Conservation (phyloP, 2,797 vertebrate genomes). For the Chelonia mydas region DNA sequence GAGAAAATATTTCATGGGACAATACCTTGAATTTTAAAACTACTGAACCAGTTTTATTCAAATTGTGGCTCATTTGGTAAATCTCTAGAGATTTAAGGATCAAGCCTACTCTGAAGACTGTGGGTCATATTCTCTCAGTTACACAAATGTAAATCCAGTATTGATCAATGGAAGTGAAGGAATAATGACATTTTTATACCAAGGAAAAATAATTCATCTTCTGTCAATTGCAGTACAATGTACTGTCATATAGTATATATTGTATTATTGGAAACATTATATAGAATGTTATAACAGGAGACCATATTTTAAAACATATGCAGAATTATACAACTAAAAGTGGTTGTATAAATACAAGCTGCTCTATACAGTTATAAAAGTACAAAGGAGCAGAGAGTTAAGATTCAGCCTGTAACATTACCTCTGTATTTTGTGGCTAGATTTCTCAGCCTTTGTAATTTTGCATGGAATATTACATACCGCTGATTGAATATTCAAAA, state of each 20-base stretch:
- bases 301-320: not conserved
- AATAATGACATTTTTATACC: not conserved
- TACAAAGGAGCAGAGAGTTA: not conserved
- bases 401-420: not conserved
- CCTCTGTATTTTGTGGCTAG: too few species aligned
- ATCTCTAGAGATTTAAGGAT: not conserved
- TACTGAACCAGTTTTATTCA: rapidly evolving
- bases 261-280: not conserved
- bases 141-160: not conserved
- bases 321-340: not conserved
- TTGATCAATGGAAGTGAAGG: not conserved
- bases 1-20: not conserved
- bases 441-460: not conserved
- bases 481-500: not conserved
- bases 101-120: not conserved
- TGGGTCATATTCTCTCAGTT: not conserved
- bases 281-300: not conserved
- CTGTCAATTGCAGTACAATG: not conserved
- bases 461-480: not conserved
- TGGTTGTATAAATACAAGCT: not conserved
- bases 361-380: not conserved
- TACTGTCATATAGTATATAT: not conserved
- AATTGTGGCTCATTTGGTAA: not conserved
- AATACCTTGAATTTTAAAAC: not conserved
- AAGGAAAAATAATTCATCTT: not conserved